A percentile compares a stretch with the other conserved stretches of the same genome.
These are phyloP conservation scores for Maccullochella peelii DNA, from an alignment of 2,113 vertebrate species.

Conservation along the genomic window DNA sequence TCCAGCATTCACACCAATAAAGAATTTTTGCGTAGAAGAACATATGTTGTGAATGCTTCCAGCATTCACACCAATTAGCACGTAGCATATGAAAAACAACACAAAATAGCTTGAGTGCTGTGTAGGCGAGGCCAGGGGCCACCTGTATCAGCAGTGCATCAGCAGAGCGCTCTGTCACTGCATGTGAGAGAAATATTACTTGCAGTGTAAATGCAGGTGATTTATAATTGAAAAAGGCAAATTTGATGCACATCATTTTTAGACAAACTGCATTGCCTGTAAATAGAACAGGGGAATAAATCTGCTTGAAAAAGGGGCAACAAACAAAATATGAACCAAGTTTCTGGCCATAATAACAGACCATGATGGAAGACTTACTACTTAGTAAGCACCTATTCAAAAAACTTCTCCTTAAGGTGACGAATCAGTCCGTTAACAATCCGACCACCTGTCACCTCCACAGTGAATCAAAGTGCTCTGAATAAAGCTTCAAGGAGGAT, in stretches of 20 bases:
- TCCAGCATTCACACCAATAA: too few species aligned
- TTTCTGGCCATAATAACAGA: neutral
- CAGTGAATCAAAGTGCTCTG: slow-evolving; percentile 28
- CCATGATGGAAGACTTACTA: neutral
- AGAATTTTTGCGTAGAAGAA: too few species aligned
- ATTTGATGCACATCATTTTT: slow-evolving; percentile 27
- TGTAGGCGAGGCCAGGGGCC: slow-evolving; percentile 65
- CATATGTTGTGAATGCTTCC: too few species aligned
- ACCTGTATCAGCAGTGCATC: slow-evolving; percentile 42
- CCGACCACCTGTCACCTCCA: slow-evolving; percentile 6
- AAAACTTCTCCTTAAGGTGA: neutral
- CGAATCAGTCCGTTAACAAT: slow-evolving; percentile 4
- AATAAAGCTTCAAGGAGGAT: slow-evolving; percentile 7
- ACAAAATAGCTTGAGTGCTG: slow-evolving; percentile 61
- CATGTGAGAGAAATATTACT: slow-evolving; percentile 16
- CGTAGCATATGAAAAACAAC: slow-evolving; percentile 68
- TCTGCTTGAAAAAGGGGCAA: slow-evolving; percentile 14
- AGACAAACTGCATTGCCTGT: neutral
- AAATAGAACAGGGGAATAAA: slow-evolving; percentile 8
- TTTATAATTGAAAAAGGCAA: slow-evolving; percentile 39
- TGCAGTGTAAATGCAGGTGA: slow-evolving; percentile 36
- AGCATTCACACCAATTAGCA: too few species aligned
- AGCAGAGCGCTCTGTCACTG: slow-evolving; percentile 15
- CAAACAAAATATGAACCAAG: slow-evolving; percentile 10
- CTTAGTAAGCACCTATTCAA: slow-evolving; percentile 9